Conservation (phyloP, 1,140 invertebrate genomes). For the Stenopsyche tienmushanensis region DNA sequence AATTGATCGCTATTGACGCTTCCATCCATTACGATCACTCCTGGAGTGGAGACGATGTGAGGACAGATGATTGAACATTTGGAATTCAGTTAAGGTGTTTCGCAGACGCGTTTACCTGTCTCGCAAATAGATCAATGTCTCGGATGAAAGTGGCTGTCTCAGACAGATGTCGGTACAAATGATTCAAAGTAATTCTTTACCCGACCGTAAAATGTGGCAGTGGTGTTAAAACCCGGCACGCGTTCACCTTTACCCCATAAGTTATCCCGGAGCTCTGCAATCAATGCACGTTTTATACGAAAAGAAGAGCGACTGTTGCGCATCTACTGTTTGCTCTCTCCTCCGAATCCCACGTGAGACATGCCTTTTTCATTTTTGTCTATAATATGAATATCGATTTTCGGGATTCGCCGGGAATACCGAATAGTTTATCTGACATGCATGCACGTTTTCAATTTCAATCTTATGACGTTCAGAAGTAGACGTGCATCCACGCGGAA, state of each 20-base stretch:
- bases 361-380: too few species aligned
- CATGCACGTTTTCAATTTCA: too few species aligned
- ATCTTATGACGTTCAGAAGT: too few species aligned
- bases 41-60: background rate
- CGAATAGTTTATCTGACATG: too few species aligned
- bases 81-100: constrained; percentile 14
- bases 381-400: too few species aligned
- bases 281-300: too few species aligned
- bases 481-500: too few species aligned
- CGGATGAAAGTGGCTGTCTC: constrained; percentile 1
- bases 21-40: constrained; percentile 11
- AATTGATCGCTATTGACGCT: constrained; percentile 21
- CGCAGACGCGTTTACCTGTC: constrained; percentile 20
- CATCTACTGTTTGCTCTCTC: too few species aligned
- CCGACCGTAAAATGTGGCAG: background rate
- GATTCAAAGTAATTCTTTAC: constrained; percentile 6
- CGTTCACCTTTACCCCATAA: background rate
- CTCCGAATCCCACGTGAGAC: too few species aligned
- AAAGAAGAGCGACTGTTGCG: too few species aligned
- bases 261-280: too few species aligned
- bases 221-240: background rate
- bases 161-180: constrained; percentile 5
- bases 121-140: constrained; percentile 22
- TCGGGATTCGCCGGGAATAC: too few species aligned
- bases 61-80: constrained; percentile 23